Conservation (phyloP, 1,140 invertebrate species). For the Rhagoletis pomonella region DNA sequence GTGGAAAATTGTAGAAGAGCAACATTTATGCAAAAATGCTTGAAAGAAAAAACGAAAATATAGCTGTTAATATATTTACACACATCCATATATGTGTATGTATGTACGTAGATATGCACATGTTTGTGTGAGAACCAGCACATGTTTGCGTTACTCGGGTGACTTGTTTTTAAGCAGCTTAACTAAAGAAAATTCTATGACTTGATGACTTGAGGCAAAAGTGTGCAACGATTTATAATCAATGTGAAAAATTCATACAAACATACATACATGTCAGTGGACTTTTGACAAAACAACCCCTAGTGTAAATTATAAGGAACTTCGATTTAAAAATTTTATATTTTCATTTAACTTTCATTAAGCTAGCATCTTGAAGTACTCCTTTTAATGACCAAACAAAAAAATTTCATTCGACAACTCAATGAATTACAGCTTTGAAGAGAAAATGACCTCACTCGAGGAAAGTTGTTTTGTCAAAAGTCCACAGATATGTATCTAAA, state of each 20-base stretch:
- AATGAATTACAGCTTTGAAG: no score
- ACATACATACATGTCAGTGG: background rate
- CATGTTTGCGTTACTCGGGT: background rate
- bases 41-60: background rate
- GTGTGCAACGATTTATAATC: background rate
- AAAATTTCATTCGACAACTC: no score
- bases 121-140: background rate
- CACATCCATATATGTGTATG: background rate
- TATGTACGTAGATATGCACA: background rate
- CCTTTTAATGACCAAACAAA: no score
- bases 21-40: slow-evolving; percentile 15
- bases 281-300: background rate
- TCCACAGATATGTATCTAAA: no score
- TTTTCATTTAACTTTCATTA: no score
- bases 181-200: slow-evolving; percentile 12
- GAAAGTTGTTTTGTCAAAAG: no score
- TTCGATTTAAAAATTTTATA: no score
- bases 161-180: slow-evolving; percentile 24
- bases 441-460: no score
- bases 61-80: background rate
- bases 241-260: no score
- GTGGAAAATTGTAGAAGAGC: slow-evolving; percentile 1
- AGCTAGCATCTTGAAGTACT: no score
- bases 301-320: no score
- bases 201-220: background rate